A percentile compares a stretch with the other conserved stretches of the same genome.
These are phyloP conservation scores for Eudiplozoon nipponicum DNA, from an alignment of 2,888 invertebrate species.

Conservation along the genomic window DNA sequence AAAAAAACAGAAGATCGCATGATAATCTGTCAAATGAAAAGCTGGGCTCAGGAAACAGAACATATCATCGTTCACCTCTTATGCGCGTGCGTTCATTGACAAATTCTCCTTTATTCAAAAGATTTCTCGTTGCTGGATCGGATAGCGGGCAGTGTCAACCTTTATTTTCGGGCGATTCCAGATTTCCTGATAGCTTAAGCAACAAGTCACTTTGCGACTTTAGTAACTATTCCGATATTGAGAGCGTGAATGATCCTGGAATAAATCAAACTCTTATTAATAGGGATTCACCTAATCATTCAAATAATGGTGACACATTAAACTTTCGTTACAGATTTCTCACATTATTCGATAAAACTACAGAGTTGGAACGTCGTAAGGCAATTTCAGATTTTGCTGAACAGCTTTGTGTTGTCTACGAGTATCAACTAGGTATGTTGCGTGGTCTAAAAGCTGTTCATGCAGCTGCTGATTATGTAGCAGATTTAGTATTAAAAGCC, in stretches of 20 bases:
- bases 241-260: not conserved
- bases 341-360: conserved; percentile 5
- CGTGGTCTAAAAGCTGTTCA: conserved; percentile 9
- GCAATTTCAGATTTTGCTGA: conserved; percentile 13
- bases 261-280: not conserved
- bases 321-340: no score
- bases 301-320: not conserved
- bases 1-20: no score
- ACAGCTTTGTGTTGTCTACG: conserved; percentile 12
- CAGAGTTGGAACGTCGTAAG: conserved; percentile 2
- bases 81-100: not conserved
- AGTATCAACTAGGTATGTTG: conserved; percentile 15
- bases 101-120: not conserved
- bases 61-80: no score
- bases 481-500: conserved; percentile 9
- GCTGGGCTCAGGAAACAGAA: no score
- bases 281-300: not conserved
- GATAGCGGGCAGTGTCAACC: no score
- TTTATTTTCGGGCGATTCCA: no score
- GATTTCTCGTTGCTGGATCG: not conserved
- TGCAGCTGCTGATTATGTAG: conserved; percentile 13
- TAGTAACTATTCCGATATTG: not conserved
- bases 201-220: not conserved
- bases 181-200: no score
- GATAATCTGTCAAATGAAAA: no score